These are phyloP conservation scores for Spinus olivaceus DNA, from an alignment of 2,797 vertebrate species.

Conservation along the genomic window DNA sequence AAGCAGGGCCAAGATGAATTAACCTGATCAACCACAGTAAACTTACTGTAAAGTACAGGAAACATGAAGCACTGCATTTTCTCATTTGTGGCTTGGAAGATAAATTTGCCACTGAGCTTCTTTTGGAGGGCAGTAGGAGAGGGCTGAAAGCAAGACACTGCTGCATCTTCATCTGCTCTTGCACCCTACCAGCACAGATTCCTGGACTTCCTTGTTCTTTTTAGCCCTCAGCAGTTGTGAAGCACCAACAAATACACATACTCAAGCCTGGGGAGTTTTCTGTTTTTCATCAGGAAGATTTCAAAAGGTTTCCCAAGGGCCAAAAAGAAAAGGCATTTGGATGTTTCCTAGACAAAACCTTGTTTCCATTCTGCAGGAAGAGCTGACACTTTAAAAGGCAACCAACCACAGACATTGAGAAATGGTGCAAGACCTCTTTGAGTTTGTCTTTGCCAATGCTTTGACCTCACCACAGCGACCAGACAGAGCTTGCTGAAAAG, in stretches of 20 bases:
- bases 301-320: slow-evolving; percentile 31
- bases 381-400: slow-evolving; percentile 12
- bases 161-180: background rate
- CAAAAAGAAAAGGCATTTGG: slow-evolving; percentile 1
- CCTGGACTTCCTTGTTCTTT: background rate
- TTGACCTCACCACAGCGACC: background rate
- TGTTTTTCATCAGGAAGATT: background rate
- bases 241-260: background rate
- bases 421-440: background rate
- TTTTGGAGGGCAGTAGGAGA: background rate
- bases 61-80: background rate
- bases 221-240: background rate
- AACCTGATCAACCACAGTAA: background rate
- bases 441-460: background rate
- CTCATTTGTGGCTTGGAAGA: background rate
- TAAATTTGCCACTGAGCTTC: background rate
- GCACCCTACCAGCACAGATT: background rate
- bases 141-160: background rate
- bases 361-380: slow-evolving; percentile 18
- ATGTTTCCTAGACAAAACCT: slow-evolving; percentile 39
- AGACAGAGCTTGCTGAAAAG: slow-evolving; percentile 5
- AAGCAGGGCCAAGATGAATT: background rate
- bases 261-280: background rate
- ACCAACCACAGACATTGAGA: background rate
- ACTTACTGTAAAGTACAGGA: background rate